Conservation (phyloP, 2,888 invertebrate species). For the Phasia obesa region DNA sequence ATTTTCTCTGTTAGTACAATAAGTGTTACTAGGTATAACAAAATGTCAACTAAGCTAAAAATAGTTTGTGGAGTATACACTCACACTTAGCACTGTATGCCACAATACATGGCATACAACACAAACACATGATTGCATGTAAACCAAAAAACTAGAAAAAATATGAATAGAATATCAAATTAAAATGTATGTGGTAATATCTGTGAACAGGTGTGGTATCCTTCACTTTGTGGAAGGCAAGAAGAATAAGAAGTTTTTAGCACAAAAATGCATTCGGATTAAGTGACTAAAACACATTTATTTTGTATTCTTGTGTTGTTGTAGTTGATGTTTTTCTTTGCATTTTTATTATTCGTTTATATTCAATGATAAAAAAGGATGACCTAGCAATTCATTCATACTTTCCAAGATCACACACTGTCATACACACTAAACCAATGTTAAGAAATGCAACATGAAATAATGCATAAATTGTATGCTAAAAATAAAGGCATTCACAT, state of each 20-base stretch:
- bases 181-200: conserved; percentile 18
- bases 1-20: conserved; percentile 43
- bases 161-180: not conserved
- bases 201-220: conserved; percentile 32
- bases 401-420: conserved; percentile 1
- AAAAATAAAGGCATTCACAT: not conserved
- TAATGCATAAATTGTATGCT: not conserved
- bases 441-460: not conserved
- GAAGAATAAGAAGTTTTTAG: conserved; percentile 2
- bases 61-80: conserved; percentile 38
- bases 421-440: not conserved
- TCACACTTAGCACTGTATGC: not conserved
- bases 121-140: conserved; percentile 29
- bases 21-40: conserved; percentile 50
- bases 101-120: not conserved
- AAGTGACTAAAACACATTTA: not conserved
- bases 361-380: conserved; percentile 5
- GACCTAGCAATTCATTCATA: conserved; percentile 37
- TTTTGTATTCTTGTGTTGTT: not conserved
- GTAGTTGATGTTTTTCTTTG: not conserved
- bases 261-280: not conserved
- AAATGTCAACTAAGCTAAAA: conserved; percentile 63
- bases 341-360: not conserved
- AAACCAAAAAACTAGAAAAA: not conserved
- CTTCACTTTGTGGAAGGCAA: not conserved